Conservation (phyloP, 2,888 invertebrate species). For the Microchrysa polita region DNA sequence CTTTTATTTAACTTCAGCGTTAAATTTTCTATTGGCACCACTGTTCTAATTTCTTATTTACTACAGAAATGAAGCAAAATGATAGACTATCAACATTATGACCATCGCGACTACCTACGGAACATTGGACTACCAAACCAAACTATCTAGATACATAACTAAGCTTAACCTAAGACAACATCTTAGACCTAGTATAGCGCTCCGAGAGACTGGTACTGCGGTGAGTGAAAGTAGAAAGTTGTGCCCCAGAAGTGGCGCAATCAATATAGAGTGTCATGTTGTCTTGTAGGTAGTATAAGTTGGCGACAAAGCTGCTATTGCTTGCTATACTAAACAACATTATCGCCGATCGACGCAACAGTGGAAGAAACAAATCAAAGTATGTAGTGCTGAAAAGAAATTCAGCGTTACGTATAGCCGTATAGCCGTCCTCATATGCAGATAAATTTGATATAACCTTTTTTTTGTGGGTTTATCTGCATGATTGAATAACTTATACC, state of each 20-base stretch:
- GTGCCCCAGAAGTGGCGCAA: conserved; percentile 30
- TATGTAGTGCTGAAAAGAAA: conserved; percentile 7
- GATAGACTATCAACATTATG: conserved; percentile 11
- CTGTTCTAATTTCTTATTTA: too few relatives aligned
- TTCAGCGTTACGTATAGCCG: conserved; percentile 1
- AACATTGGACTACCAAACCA: conserved; percentile 1
- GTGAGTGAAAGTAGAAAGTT: conserved; percentile 32
- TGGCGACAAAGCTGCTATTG: conserved; percentile 26
- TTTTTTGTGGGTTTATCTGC: conserved; percentile 13
- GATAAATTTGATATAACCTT: conserved; percentile 16
- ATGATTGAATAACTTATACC: conserved; percentile 21
- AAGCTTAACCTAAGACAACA: conserved; percentile 36
- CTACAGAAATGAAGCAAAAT: neutral
- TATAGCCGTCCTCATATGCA: neutral
- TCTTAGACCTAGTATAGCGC: conserved; percentile 5
- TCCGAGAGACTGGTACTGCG: conserved; percentile 22
- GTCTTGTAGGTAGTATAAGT: too few relatives aligned
- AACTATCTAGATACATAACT: too few relatives aligned
- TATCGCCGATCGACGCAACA: neutral
- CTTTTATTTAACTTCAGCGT: too few relatives aligned
- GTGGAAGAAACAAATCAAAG: conserved; percentile 16
- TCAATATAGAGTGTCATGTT: conserved; percentile 6
- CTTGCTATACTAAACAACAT: neutral
- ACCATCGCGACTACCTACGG: neutral
- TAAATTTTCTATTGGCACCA: too few relatives aligned